Evolutionary conservation across 2,888 invertebrate species (phyloP), one percentile per base, ranked within the genome.

Genomic region (Busseola fusca): DNA sequence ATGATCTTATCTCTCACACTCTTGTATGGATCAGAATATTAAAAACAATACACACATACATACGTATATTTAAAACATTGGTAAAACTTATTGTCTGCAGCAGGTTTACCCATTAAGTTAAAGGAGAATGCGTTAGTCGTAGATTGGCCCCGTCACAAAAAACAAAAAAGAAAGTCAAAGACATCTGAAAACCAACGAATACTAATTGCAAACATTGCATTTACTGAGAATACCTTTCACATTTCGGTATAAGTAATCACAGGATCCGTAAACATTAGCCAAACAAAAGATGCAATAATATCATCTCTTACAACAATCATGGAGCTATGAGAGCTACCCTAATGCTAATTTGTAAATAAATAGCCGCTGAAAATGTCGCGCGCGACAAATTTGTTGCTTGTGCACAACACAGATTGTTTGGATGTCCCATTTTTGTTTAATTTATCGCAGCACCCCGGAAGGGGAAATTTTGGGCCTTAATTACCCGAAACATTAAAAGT

Each of bases 361-460:
- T 80, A 78, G 78, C 72, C 69, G 59, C 34, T 79, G 69, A 80
- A 80, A 83, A 82, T 78, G 81, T 78, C 82, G 82, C 81, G 84
- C 79, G 80, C 85, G 84, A 80, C 84, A 85, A 88, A 87, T 88
- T 86, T 83, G 84, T 84, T 76, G 84, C 85, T 88, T 87, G 86
- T 89, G 89, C 86, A 84, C 83, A 77, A 82, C 87, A 68, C 88
- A 89, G 89, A 88, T 86, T 87, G 87, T 89, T 88, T 84, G 84
- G 84, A 86, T 88, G 88, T 87, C 83, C 87, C 84, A 89, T 89
- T 90, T 90, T 89, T 90, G 89, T 88, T 85, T 87, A 88, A 90
- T 89, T 89, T 89, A 89, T 89, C 67, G 85, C 72, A 75, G 78
- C 73, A 48, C 58, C 81, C 66, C 58, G 64, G 63, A 76, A 62